Evolutionary conservation across 2,888 invertebrate genomes (phyloP).

Genomic region (Xestoiulus laeticollis): DNA sequence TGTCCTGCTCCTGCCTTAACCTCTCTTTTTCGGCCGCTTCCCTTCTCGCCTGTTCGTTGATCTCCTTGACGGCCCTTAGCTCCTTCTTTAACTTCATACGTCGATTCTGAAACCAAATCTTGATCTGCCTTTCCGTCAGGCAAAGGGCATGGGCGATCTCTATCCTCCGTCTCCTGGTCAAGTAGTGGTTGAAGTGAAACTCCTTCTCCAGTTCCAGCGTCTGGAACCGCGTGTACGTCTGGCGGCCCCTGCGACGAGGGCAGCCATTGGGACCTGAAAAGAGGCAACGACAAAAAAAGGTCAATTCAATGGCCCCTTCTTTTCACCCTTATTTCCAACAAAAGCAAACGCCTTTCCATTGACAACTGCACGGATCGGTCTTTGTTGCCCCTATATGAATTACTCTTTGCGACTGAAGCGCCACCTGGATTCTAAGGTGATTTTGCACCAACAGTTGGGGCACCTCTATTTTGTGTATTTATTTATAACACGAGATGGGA

Average conservation of each 20-base stretch:
- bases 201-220: slow-evolving; percentile 62
- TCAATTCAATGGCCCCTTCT: neutral
- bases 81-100: slow-evolving; percentile 98
- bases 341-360: neutral
- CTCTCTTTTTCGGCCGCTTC: slow-evolving; percentile 77
- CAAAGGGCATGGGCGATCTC: slow-evolving; percentile 97
- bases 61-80: slow-evolving; percentile 91
- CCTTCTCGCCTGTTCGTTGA: slow-evolving; percentile 82
- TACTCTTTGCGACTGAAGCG: neutral
- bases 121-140: slow-evolving; percentile 95
- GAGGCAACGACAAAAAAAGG: slow-evolving; percentile 53
- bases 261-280: slow-evolving; percentile 91
- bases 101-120: slow-evolving; percentile 91
- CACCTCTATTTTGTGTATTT: no score
- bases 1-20: slow-evolving; percentile 81
- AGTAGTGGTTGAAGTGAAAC: slow-evolving; percentile 83
- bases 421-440: neutral
- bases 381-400: neutral
- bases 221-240: slow-evolving; percentile 93
- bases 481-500: no score
- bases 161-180: slow-evolving; percentile 94
- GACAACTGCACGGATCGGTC: neutral
- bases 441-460: no score
- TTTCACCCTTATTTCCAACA: neutral
- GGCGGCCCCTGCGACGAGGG: slow-evolving; percentile 91